Base-by-base conservation (phyloP, 2,888 invertebrate species). In the Amphipyra tragopoginis region DNA sequence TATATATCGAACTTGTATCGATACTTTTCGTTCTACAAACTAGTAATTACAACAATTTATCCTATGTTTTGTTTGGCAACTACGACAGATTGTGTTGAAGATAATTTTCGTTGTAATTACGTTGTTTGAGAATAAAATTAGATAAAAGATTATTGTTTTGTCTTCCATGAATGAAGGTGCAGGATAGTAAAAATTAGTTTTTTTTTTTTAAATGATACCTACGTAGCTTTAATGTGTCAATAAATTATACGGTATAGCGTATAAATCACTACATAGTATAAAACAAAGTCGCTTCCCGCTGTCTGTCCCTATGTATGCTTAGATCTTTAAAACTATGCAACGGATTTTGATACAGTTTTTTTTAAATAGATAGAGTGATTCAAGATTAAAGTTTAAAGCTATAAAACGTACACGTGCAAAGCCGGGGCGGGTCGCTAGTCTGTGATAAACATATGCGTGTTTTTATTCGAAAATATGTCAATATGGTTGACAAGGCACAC, bases 191-290 rank as follows among this genome's bases (percentile, higher is more conserved):
- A 34, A 42, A 64, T 26, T n/a, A 0, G 21, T 1, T 29, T 71
- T 26, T 14, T 43, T 58, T n/a, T 4, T 0, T 2, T 44, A 44
- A 49, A 15, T 42, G 49, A 49, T 56, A 21, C 11, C 7, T 5
- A 14, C 11, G 0, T 13, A n/a, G n/a, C 39, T 36, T 21, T 14
- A 56, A 21, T n/a, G 21, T 34, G 40, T 21, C 10, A 50, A 42
- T 72, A 53, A 72, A 66, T 40, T 51, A 7, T 43, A 7, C 7
- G 14, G 39, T 53, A 29, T 49, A 34, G 9, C 0, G n/a, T 15
- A 39, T 34, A 53, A 61, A 54, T 38, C n/a, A n/a, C n/a, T n/a
- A n/a, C n/a, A n/a, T n/a, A n/a, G n/a, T n/a, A n/a, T n/a, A n/a
- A n/a, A n/a, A n/a, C n/a, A n/a, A n/a, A n/a, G n/a, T n/a, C n/a